phyloP scores from a whole-genome alignment of 1,140 invertebrate genomes.

The Trachymyrmex cornetzi region DNA sequence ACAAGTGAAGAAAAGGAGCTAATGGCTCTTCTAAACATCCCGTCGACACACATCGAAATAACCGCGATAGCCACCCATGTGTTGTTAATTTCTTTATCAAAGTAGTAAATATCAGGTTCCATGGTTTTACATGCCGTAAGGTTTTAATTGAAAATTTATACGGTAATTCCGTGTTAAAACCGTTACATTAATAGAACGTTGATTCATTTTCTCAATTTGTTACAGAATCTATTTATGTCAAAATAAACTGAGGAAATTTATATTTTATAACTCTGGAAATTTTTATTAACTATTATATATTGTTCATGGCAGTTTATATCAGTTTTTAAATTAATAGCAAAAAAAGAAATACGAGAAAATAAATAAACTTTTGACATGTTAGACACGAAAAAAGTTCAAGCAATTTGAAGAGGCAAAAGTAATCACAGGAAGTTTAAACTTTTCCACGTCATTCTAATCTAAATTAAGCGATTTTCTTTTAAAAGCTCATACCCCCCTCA shows the following conservation, averaged over 20 bases:
- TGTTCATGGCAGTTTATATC: background rate
- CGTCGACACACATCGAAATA: conserved; percentile 27
- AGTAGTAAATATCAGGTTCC: background rate
- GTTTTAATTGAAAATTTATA: background rate
- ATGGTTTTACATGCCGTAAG: background rate
- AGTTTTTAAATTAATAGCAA: background rate
- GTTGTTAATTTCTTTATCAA: conserved; percentile 61
- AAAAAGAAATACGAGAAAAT: background rate
- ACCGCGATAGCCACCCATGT: conserved; percentile 31
- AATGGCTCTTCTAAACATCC: conserved; percentile 48
- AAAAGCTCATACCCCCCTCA: too few relatives aligned
- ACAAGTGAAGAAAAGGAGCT: conserved; percentile 41
- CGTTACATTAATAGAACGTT: background rate
- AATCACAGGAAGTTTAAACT: background rate
- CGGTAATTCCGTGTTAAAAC: background rate
- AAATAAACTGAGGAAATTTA: background rate
- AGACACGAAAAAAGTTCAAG: background rate
- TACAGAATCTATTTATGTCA: background rate
- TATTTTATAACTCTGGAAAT: background rate
- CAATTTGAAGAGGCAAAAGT: background rate
- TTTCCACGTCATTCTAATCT: background rate
- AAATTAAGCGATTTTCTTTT: background rate
- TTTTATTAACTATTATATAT: background rate
- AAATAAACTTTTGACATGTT: background rate
- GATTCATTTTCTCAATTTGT: background rate